Conservation (phyloP, 2,113 vertebrate species). For the Cyphotilapia sp. region DNA sequence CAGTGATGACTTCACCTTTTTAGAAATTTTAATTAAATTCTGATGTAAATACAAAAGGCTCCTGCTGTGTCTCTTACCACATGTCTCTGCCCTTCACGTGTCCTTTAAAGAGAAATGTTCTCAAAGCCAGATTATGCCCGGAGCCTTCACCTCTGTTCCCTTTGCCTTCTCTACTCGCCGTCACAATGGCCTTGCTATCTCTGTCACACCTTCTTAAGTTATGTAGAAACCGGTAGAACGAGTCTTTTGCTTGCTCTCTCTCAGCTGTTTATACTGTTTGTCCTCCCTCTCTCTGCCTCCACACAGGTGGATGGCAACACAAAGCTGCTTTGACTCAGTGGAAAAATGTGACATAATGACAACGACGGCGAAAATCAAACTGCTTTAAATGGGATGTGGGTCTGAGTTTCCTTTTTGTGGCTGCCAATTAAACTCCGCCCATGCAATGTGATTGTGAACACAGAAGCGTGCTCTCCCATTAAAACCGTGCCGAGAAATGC, state of each 20-base stretch:
- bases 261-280: conserved; percentile 53
- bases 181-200: conserved; percentile 54
- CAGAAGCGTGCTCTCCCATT: background rate
- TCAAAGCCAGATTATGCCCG: background rate
- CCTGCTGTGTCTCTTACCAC: conserved; percentile 2
- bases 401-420: background rate
- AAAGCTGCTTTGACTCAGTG: conserved; percentile 1
- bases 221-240: conserved; percentile 68
- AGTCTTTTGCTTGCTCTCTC: conserved; percentile 21
- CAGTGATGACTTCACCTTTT: background rate
- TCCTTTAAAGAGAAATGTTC: background rate
- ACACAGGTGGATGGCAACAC: background rate
- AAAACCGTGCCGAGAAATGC: background rate
- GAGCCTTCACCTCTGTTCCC: background rate
- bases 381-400: background rate
- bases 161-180: background rate
- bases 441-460: background rate
- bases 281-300: background rate
- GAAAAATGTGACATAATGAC: background rate
- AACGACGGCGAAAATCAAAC: background rate
- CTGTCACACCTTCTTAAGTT: conserved; percentile 73
- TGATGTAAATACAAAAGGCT: background rate
- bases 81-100: background rate
- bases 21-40: background rate
- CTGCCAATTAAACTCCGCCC: background rate